Percentiles rank a stretch among this genome's conserved stretches.
Evolutionary conservation across 2,113 vertebrate species (phyloP).

Genomic region (Phyllostomus hastatus): DNA sequence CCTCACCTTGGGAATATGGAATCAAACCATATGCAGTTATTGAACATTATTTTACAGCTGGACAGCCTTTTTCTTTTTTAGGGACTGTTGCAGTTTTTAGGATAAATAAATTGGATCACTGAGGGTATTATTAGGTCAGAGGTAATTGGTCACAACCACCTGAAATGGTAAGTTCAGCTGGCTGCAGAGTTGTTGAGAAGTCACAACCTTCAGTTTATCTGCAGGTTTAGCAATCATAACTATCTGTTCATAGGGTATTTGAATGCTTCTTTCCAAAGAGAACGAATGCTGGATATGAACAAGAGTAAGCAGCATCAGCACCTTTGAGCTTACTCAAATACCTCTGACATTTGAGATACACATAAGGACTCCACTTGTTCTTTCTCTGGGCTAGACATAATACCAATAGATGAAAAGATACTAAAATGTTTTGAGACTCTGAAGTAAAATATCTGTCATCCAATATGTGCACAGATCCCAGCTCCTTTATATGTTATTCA

Average conservation of each 20-base stretch:
- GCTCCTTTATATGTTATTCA: not conserved
- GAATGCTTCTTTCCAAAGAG: not conserved
- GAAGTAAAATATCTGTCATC: not conserved
- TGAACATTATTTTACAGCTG: constrained; percentile 4
- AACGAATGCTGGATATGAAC: not conserved
- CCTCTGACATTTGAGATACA: constrained; percentile 19
- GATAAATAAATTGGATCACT: not conserved
- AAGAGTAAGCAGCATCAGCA: not conserved
- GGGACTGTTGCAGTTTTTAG: not conserved
- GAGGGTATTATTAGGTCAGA: not conserved
- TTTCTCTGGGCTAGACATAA: not conserved
- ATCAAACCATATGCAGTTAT: not conserved
- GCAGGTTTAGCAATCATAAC: not conserved
- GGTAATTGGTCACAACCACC: constrained; percentile 6
- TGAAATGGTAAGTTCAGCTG: not conserved
- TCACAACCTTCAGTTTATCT: not conserved
- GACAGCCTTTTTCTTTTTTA: not conserved
- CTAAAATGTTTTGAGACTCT: not conserved
- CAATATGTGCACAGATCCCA: not conserved
- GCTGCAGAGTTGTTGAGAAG: not conserved
- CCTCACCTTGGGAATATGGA: constrained; percentile 1
- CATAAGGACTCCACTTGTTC: not conserved
- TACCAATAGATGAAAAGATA: not conserved
- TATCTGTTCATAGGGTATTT: not conserved
- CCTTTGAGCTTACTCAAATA: constrained; percentile 14